Percentiles rank a stretch among this genome's conserved stretches.
These are phyloP conservation scores for Stichodactyla mertensii DNA, from an alignment of 64 coral and sea anemone genomes.

Conservation along the genomic window DNA sequence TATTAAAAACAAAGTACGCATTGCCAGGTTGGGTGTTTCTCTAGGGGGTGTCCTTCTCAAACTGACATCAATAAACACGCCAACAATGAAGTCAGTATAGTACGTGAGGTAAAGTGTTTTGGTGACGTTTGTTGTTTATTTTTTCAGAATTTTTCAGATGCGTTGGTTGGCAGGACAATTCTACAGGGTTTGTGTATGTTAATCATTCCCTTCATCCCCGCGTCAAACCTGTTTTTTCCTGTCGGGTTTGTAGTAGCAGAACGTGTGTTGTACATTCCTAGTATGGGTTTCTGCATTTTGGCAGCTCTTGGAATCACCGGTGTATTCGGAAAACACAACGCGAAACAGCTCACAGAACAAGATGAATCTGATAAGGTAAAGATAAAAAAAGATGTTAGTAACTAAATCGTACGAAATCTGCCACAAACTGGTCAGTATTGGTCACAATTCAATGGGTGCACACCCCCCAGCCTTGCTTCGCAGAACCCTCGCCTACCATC, in stretches of 20 bases:
- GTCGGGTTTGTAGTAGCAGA: constrained; percentile 94
- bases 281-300: constrained; percentile 78
- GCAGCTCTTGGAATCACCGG: constrained; percentile 56
- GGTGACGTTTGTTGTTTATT: neutral
- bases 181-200: constrained; percentile 42
- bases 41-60: neutral
- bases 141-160: constrained; percentile 7
- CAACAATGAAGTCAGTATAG: too few relatives aligned
- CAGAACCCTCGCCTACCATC: too few relatives aligned
- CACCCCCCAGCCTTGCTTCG: too few relatives aligned
- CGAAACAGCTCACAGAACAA: neutral
- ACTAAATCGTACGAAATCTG: too few relatives aligned
- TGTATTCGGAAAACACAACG: constrained; percentile 9
- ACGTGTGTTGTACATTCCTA: constrained; percentile 82
- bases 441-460: too few relatives aligned
- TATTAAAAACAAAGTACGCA: neutral
- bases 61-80: neutral
- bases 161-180: constrained; percentile 13
- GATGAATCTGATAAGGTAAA: neutral
- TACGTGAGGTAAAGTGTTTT: neutral
- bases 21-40: neutral
- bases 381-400: too few relatives aligned
- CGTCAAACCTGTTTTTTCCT: constrained; percentile 69
- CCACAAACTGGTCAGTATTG: too few relatives aligned
- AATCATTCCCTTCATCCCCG: constrained; percentile 70